These are phyloP conservation scores for Brachirus orientalis DNA, from an alignment of 2,113 vertebrate genomes.

Conservation along the genomic window DNA sequence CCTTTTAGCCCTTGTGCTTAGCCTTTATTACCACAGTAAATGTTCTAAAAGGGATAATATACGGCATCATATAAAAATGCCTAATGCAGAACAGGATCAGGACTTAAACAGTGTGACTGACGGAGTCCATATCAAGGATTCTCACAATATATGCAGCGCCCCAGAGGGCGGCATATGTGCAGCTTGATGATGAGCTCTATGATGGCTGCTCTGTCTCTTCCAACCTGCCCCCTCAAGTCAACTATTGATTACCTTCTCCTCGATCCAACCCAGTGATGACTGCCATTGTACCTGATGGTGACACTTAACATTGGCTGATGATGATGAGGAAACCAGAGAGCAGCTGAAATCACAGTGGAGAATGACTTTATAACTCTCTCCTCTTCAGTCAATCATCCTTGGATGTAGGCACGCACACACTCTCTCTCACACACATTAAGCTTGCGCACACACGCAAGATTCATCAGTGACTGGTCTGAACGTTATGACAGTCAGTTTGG, in stretches of 20 bases:
- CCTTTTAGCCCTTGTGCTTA: conserved; percentile 29
- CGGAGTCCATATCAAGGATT: conserved; percentile 37
- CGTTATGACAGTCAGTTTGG: conserved; percentile 25
- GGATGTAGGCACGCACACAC: conserved; percentile 7
- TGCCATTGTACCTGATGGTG: conserved; percentile 40
- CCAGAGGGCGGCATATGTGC: conserved; percentile 22
- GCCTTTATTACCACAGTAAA: conserved; percentile 49
- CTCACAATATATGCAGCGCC: conserved; percentile 32
- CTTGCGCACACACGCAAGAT: neutral
- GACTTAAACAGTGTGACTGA: conserved; percentile 41
- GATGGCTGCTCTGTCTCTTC: conserved; percentile 25
- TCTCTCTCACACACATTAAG: neutral
- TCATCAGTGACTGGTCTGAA: conserved; percentile 39
- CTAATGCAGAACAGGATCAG: conserved; percentile 36
- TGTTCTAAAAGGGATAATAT: conserved; percentile 51
- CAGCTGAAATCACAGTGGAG: conserved; percentile 36
- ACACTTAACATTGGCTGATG: conserved; percentile 44
- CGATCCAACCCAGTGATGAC: conserved; percentile 25
- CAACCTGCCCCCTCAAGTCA: conserved; percentile 19
- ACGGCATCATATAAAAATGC: conserved; percentile 24
- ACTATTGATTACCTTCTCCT: conserved; percentile 67
- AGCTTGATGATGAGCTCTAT: conserved; percentile 55
- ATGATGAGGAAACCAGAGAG: conserved; percentile 46
- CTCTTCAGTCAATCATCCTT: conserved; percentile 37
- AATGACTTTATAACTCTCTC: conserved; percentile 15